Conservation (phyloP, 30 jellyfish, hydroid and myxozoan species). For the Hydra vulgaris region DNA sequence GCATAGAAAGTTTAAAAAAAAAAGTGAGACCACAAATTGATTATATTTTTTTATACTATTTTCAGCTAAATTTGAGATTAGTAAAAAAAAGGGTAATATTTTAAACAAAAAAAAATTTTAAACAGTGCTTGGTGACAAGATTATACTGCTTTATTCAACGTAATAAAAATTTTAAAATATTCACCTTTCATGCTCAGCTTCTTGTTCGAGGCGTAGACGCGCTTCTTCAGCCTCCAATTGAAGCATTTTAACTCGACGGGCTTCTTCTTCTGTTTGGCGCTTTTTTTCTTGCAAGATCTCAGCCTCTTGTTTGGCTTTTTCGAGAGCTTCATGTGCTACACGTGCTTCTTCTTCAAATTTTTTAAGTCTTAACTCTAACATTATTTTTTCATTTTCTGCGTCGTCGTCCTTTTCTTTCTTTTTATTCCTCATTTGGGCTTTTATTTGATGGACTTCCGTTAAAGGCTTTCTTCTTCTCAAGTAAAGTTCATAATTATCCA, state of each 20-base stretch:
- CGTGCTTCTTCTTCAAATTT: slow-evolving; percentile 89
- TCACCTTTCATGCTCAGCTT: slow-evolving; percentile 20
- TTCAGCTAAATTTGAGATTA: too few species aligned
- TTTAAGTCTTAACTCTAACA: slow-evolving; percentile 57
- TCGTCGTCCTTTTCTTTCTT: slow-evolving; percentile 49
- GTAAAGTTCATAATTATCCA: slow-evolving; percentile 96
- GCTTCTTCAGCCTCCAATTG: slow-evolving; percentile 58
- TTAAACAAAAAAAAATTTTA: too few species aligned
- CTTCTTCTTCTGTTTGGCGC: slow-evolving; percentile 73
- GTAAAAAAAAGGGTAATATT: too few species aligned
- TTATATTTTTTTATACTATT: too few species aligned
- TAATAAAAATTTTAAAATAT: too few species aligned
- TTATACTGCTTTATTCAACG: too few species aligned
- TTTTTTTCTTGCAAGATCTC: slow-evolving; percentile 45
- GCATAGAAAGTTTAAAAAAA: too few species aligned
- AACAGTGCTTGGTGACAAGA: too few species aligned
- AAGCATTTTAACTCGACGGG: slow-evolving; percentile 36
- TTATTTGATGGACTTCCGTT: slow-evolving; percentile 95
- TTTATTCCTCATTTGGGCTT: slow-evolving; percentile 91
- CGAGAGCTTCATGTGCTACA: slow-evolving; percentile 79
- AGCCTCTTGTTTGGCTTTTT: slow-evolving; percentile 48
- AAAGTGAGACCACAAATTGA: too few species aligned
- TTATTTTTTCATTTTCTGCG: slow-evolving; percentile 71
- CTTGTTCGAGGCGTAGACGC: slow-evolving; percentile 62
- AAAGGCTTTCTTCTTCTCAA: slow-evolving; percentile 89